Conservation (phyloP, 2,797 vertebrate species). For the Anniella stebbinsi region DNA sequence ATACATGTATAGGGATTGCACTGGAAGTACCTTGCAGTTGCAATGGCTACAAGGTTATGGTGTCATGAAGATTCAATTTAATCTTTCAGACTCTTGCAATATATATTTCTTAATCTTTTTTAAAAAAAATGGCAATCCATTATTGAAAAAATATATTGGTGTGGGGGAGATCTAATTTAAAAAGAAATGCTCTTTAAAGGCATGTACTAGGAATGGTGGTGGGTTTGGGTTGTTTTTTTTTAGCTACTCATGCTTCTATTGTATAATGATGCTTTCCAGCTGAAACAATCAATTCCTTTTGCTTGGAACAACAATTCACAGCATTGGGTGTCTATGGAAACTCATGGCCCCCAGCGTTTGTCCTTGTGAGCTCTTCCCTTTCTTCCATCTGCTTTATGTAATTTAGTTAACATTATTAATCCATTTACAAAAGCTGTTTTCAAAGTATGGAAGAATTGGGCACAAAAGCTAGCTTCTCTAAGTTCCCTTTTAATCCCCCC, state of each 20-base stretch:
- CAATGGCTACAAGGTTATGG: neutral
- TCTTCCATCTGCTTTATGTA: neutral
- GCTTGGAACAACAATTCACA: neutral
- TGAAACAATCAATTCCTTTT: neutral
- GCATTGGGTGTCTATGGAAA: neutral
- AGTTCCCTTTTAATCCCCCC: neutral
- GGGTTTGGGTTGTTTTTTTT: neutral
- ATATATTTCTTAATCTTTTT: neutral
- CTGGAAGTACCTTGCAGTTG: no score
- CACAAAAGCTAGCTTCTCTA: neutral
- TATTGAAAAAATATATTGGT: neutral
- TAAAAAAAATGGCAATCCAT: neutral
- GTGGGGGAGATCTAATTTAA: neutral
- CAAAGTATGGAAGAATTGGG: neutral
- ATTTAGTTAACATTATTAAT: constrained; percentile 9
- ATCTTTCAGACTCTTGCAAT: neutral
- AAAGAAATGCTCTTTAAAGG: neutral
- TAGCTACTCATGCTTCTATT: neutral
- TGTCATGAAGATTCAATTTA: neutral
- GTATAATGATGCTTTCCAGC: neutral
- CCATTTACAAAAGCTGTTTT: constrained; percentile 6
- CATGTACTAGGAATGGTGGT: neutral
- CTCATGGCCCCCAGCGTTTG: neutral
- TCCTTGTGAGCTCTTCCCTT: neutral
- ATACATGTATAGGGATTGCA: no score